Conservation (phyloP, 2,797 vertebrate species). For the Rhinogobio ventralis region DNA sequence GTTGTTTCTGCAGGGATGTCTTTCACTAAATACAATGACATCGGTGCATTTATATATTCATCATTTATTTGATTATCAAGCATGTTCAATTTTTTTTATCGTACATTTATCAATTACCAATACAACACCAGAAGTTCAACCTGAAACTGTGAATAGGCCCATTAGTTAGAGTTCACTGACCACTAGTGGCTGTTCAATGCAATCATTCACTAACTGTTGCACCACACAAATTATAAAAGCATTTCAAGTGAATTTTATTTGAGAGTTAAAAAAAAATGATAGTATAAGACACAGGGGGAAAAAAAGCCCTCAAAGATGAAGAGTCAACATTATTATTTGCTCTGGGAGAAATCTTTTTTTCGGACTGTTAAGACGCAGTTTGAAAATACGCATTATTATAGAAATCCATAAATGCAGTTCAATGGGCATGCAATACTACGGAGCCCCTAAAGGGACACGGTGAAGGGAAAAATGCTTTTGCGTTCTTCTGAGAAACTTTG, state of each 20-base stretch:
- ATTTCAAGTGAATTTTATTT: slow-evolving; percentile 60
- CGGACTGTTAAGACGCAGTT: background rate
- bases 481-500: background rate
- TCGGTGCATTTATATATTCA: background rate
- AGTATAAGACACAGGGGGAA: background rate
- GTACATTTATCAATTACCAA: background rate
- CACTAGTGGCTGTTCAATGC: slow-evolving; percentile 48
- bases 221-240: slow-evolving; percentile 21
- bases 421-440: background rate
- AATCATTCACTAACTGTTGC: background rate
- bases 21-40: background rate
- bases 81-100: background rate
- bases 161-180: slow-evolving; percentile 53
- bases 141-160: background rate
- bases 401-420: background rate
- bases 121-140: background rate
- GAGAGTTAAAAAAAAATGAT: slow-evolving; percentile 50
- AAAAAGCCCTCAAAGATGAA: background rate
- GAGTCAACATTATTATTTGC: background rate
- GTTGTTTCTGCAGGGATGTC: background rate
- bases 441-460: background rate
- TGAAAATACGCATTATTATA: background rate
- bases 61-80: background rate
- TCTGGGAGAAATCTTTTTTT: background rate
- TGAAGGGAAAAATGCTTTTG: background rate